A percentile compares a stretch with the other conserved stretches of the same genome.
Evolutionary conservation across 2,888 invertebrate genomes (phyloP).

Genomic region (Pachymerium ferrugineum): DNA sequence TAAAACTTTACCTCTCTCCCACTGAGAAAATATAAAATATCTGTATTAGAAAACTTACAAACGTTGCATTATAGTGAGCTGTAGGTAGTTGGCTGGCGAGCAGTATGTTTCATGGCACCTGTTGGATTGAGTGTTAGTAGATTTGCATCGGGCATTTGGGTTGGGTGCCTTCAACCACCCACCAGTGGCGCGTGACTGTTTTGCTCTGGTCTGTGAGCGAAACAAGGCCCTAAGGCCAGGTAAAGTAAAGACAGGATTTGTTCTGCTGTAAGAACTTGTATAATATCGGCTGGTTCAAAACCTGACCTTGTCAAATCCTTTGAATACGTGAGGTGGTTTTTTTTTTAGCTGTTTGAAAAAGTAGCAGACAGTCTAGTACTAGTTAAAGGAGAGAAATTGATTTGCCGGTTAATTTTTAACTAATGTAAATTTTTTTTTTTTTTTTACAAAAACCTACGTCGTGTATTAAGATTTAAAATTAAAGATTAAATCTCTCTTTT

Average conservation of each 20-base stretch:
- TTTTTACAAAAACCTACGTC: no score
- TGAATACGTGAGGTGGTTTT: conserved; percentile 13
- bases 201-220: conserved; percentile 4
- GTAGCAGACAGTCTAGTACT: no score
- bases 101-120: neutral
- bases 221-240: conserved; percentile 8
- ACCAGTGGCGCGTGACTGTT: conserved; percentile 8
- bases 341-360: neutral
- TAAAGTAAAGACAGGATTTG: neutral
- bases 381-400: no score
- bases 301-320: conserved; percentile 8
- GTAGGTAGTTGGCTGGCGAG: neutral
- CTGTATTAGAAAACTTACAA: neutral
- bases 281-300: conserved; percentile 9
- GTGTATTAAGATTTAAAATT: no score
- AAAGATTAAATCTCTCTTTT: no score
- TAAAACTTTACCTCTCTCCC: no score
- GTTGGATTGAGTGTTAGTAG: neutral
- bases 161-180: conserved; percentile 13
- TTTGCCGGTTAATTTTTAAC: no score
- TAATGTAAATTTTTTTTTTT: no score
- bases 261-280: conserved; percentile 13
- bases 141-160: neutral
- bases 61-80: neutral
- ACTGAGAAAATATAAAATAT: no score